Base-by-base conservation (phyloP, 1,140 invertebrate genomes). In the Drosophila parvula region DNA sequence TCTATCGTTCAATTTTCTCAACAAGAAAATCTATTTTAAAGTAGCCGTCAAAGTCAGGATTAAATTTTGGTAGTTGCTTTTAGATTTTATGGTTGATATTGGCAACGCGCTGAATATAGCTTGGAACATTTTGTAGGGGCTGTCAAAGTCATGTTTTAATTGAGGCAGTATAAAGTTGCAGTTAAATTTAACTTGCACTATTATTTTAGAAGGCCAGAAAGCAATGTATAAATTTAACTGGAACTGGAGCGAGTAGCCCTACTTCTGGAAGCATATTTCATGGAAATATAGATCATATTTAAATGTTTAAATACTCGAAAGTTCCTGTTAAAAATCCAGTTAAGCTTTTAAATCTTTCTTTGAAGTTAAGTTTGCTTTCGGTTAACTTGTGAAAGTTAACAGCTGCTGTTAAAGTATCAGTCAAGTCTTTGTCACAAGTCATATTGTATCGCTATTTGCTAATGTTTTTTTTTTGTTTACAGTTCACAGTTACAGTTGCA, bases 401-500 rank as follows among this genome's bases (percentile, higher is more conserved):
- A 38, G 18, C 12, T 53, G 6, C 18, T 27, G 18, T 38, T 18
- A n/a, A 62, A 40, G 16, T 62, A 22, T 34, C 16, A 12, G 51
- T 53, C 2, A 53, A 53, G 50, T 36, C 11, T 53, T 5, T 1
- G 34, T 55, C 34, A 22, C 10, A 34, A 22, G 34, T 38, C 10
- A 32, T 53, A 51, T 34, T 0, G 28, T 34, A 11, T 34, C 6
- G 10, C 16, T 53, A 53, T 14, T 56, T 56, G n/a, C 9, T 27
- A 1, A 38, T 27, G 4, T n/a, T 14, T 56, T 14, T 12, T 28
- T 2, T 32, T 34, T 22, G 10, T 28, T 48, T 61, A 34, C 56
- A 14, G 48, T 75, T 61, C 3, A 41, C 47, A 59, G 58, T 62
- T 78, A 53, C 47, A 44, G 47, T 67, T 67, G 48, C 50, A 40